Conservation (phyloP, 2,113 vertebrate genomes). For the Pagrus major region DNA sequence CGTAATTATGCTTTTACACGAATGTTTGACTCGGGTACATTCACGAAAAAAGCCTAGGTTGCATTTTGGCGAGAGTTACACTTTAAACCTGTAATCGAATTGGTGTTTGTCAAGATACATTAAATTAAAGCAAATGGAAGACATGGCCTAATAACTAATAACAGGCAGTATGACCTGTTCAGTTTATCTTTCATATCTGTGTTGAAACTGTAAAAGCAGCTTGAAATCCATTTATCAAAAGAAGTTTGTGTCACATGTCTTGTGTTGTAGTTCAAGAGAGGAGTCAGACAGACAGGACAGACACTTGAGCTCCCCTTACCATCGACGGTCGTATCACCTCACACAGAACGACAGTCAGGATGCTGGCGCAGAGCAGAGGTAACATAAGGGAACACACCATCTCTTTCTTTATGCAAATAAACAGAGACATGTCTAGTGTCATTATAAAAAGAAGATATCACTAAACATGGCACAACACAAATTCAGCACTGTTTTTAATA, state of each 20-base stretch:
- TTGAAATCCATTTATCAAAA: not conserved
- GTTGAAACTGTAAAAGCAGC: not conserved
- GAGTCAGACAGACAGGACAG: conserved; percentile 93
- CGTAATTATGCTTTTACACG: no score
- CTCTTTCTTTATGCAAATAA: not conserved
- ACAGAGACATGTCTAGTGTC: not conserved
- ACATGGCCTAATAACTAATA: no score
- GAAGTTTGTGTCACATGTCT: not conserved
- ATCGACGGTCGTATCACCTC: conserved; percentile 90
- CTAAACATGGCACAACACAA: not conserved
- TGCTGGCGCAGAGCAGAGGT: conserved; percentile 94
- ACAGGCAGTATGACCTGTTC: not conserved
- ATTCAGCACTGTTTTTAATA: not conserved
- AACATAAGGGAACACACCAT: conserved; percentile 10
- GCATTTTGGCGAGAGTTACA: no score
- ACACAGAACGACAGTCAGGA: conserved; percentile 95
- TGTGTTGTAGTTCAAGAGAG: conserved; percentile 88
- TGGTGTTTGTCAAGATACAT: no score
- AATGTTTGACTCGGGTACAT: no score
- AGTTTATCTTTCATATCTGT: not conserved
- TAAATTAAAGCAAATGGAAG: not conserved
- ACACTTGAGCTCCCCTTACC: conserved; percentile 90
- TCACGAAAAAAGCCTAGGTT: no score
- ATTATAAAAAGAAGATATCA: not conserved
- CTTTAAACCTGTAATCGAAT: no score